phyloP scores from a whole-genome alignment of 2,888 invertebrate species.

The Eupithecia abbreviata region DNA sequence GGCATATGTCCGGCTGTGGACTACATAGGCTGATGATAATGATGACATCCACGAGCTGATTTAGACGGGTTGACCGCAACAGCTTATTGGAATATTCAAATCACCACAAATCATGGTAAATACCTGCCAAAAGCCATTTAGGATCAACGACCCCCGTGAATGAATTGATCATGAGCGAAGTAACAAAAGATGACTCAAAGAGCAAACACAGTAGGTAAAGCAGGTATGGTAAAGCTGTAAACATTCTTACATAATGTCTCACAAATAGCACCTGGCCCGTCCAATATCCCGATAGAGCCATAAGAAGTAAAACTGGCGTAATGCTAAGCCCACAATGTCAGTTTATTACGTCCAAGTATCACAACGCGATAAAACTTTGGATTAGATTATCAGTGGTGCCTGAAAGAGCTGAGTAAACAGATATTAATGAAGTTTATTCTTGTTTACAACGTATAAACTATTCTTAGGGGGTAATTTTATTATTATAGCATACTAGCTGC shows the following conservation, averaged over 20 bases:
- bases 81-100: too few species aligned
- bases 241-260: constrained; percentile 5
- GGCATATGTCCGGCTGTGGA: too few species aligned
- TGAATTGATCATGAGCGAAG: background rate
- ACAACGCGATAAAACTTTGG: background rate
- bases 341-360: constrained; percentile 11
- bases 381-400: background rate
- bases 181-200: background rate
- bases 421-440: background rate
- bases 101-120: too few species aligned
- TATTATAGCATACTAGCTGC: background rate
- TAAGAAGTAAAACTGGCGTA: constrained; percentile 10
- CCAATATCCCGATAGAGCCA: constrained; percentile 6
- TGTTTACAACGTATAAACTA: constrained; percentile 1
- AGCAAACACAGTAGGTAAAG: background rate
- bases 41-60: too few species aligned
- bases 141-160: background rate
- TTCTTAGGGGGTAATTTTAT: background rate
- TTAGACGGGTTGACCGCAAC: too few species aligned
- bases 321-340: constrained; percentile 11
- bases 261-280: background rate
- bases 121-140: background rate
- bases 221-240: background rate
- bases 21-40: too few species aligned
- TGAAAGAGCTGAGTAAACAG: background rate